Base-by-base conservation (phyloP, 2,888 invertebrate species). In the Drosophila maculinotata region DNA sequence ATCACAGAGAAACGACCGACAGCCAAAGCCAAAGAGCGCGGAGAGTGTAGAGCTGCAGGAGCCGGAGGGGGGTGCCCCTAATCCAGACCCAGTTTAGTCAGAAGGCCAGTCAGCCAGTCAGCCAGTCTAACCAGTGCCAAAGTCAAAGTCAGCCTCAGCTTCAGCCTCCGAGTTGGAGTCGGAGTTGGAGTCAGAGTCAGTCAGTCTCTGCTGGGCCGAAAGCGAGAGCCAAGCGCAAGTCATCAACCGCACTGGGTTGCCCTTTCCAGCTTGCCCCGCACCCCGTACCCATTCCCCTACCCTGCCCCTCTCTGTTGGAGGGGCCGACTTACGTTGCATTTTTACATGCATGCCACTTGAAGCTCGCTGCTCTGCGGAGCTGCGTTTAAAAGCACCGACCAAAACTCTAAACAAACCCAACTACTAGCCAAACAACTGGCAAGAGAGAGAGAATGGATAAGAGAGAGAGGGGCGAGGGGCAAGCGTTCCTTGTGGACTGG, bases 91-190 rank as follows among this genome's bases (percentile, higher is more conserved):
- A 60, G 49, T 49, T 57, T 54, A 60, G 51, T 62, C 57, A 47
- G 54, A 52, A 52, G 73, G 65, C 66, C 66, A 77, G 59, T 15
- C 54, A 77, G 56, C 57, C 54, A 80, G 63, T 48, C 59, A 67
- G 35, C 44, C 45, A 86, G 87, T 86, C 86, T 86, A 86, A 86
- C 87, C 87, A 87, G 84, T 84, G 76, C 71, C 80, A 86, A 86
- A 86, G 87, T 86, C 80, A 86, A 80, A 81, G 80, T 81, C 45
- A 64, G 63, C 52, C 35, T 59, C 76, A 35, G 52, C 30, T 23
- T 47, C 12, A n/a, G 3, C 25, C 10, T 15, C 47, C 30, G 48
- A 53, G 35, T 23, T 30, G 49, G 28, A 60, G 47, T 48, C 14
- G 20, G 12, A 63, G 41, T 48, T 17, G 23, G 17, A 26, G 52